A percentile compares a stretch with the other conserved stretches of the same genome.
Evolutionary conservation across 2,797 vertebrate genomes (phyloP).

Genomic region (Pipistrellus pygmaeus): DNA sequence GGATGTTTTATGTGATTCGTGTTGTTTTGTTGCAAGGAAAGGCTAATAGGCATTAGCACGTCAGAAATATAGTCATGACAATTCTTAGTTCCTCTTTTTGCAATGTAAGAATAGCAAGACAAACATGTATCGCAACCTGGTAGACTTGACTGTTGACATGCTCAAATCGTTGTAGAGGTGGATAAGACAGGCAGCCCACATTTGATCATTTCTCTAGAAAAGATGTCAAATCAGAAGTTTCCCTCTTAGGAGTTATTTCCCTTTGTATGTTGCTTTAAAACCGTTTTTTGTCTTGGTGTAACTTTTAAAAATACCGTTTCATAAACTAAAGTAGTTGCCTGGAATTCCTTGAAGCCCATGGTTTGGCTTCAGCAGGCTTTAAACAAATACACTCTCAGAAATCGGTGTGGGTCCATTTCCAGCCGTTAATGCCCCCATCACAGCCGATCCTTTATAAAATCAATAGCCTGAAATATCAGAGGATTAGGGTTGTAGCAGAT

Average conservation of each 20-base stretch:
- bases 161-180: slow-evolving; percentile 49
- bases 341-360: slow-evolving; percentile 89
- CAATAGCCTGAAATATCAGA: slow-evolving; percentile 88
- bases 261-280: slow-evolving; percentile 76
- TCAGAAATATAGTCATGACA: slow-evolving; percentile 21
- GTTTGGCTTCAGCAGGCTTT: slow-evolving; percentile 87
- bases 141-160: slow-evolving; percentile 51
- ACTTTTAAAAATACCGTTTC: slow-evolving; percentile 87
- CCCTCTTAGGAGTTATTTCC: slow-evolving; percentile 58
- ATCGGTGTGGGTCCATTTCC: slow-evolving; percentile 84
- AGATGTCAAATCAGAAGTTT: slow-evolving; percentile 75
- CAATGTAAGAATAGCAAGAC: background rate
- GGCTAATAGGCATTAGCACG: background rate
- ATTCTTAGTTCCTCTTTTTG: slow-evolving; percentile 10
- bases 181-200: slow-evolving; percentile 63
- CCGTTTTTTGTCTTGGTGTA: slow-evolving; percentile 79
- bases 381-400: slow-evolving; percentile 89
- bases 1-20: slow-evolving; percentile 20
- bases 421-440: slow-evolving; percentile 84
- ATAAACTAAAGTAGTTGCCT: slow-evolving; percentile 86
- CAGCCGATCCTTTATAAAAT: slow-evolving; percentile 86
- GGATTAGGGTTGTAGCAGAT: slow-evolving; percentile 87
- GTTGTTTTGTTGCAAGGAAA: slow-evolving; percentile 42
- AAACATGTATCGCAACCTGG: slow-evolving; percentile 16
- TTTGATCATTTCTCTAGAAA: slow-evolving; percentile 64